A percentile compares a stretch with the other conserved stretches of the same genome.
Conservation (phyloP, 92 coral and sea anemone genomes). For the Pocillopora grandis region DNA sequence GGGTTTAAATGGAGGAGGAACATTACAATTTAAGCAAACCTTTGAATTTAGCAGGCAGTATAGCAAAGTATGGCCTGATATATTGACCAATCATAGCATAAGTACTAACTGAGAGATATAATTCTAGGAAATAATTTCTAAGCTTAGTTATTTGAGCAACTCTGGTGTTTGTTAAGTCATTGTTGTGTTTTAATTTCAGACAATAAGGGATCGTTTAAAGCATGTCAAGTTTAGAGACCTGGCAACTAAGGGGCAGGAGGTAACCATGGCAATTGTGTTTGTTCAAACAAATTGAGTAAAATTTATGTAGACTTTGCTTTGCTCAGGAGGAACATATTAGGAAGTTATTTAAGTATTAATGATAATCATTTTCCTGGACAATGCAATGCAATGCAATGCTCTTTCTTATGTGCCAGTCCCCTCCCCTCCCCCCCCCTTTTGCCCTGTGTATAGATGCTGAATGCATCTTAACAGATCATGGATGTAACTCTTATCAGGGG, state of each 20-base stretch:
- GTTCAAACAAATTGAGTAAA: not conserved
- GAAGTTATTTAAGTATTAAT: no score
- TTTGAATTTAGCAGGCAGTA: no score
- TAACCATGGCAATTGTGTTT: constrained; percentile 4
- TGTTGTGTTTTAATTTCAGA: constrained; percentile 48
- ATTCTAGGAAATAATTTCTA: not conserved
- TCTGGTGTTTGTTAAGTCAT: not conserved
- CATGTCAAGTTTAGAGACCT: constrained; percentile 80
- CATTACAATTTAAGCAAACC: no score
- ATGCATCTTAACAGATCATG: not conserved
- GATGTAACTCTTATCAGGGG: no score
- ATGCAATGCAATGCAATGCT: no score
- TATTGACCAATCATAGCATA: no score
- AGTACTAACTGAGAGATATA: no score
- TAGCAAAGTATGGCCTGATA: no score
- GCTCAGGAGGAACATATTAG: no score
- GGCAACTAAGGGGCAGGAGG: constrained; percentile 75
- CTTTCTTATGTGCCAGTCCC: not conserved
- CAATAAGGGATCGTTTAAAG: constrained; percentile 70
- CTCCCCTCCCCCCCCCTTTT: not conserved
- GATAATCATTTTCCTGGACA: no score
- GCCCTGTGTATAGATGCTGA: no score
- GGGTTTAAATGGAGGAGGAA: no score
- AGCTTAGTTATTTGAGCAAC: not conserved
- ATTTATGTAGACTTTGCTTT: not conserved